phyloP scores from a whole-genome alignment of 2,888 invertebrate genomes.

The Aleiodes alternator region DNA sequence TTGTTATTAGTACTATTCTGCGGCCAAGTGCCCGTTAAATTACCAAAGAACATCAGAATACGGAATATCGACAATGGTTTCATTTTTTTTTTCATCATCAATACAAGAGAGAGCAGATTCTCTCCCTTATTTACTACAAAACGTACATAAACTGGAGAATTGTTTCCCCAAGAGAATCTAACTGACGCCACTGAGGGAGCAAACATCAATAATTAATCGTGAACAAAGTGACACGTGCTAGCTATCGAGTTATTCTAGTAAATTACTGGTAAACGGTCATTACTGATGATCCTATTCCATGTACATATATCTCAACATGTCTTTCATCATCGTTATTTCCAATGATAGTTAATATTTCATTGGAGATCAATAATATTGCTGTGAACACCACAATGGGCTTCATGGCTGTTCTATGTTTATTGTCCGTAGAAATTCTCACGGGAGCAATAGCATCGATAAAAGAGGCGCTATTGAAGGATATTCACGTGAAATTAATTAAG shows the following conservation, averaged over 20 bases:
- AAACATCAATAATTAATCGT: slow-evolving; percentile 19
- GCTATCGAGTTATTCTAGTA: slow-evolving; percentile 21
- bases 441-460: no score
- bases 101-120: background rate
- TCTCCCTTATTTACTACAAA: no score
- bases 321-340: slow-evolving; percentile 20
- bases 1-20: slow-evolving; percentile 42
- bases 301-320: background rate
- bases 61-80: background rate
- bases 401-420: background rate
- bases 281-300: slow-evolving; percentile 3
- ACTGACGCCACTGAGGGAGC: no score
- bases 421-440: no score
- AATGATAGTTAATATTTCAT: slow-evolving; percentile 19
- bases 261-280: slow-evolving; percentile 17
- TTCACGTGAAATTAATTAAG: no score
- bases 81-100: slow-evolving; percentile 4
- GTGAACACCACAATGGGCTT: background rate
- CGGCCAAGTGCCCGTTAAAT: slow-evolving; percentile 61
- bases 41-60: slow-evolving; percentile 52
- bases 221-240: slow-evolving; percentile 30
- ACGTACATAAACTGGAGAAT: no score
- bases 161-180: no score
- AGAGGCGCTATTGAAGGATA: no score
- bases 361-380: slow-evolving; percentile 13